phyloP scores from a whole-genome alignment of 2,888 invertebrate genomes.

The Eilema sororculum region DNA sequence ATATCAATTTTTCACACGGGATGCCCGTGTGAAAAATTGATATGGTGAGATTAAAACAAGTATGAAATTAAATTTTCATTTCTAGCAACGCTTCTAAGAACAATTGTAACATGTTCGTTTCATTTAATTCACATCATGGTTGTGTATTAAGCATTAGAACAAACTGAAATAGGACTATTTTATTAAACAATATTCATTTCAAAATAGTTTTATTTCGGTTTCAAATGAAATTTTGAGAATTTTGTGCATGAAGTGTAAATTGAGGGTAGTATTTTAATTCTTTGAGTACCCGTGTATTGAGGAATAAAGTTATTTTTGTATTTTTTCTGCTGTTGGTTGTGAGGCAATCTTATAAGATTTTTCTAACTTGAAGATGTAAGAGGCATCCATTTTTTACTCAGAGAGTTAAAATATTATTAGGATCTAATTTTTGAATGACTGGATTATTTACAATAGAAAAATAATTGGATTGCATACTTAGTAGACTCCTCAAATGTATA shows the following conservation, averaged over 20 bases:
- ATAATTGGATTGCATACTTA: neutral
- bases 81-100: slow-evolving; percentile 47
- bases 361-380: neutral
- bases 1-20: too few relatives aligned
- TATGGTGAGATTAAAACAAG: neutral
- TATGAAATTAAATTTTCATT: slow-evolving; percentile 40
- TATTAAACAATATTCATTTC: neutral
- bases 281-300: slow-evolving; percentile 22
- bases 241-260: slow-evolving; percentile 37
- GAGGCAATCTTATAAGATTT: neutral
- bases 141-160: slow-evolving; percentile 41
- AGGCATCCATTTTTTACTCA: slow-evolving; percentile 23
- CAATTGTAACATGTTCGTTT: slow-evolving; percentile 35
- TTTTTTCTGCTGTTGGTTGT: slow-evolving; percentile 10
- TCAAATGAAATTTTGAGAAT: slow-evolving; percentile 35
- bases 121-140: slow-evolving; percentile 39
- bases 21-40: neutral
- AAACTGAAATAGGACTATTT: slow-evolving; percentile 28
- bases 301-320: slow-evolving; percentile 20
- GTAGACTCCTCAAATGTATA: neutral
- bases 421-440: slow-evolving; percentile 31
- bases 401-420: slow-evolving; percentile 49
- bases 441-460: neutral
- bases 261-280: slow-evolving; percentile 47
- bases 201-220: slow-evolving; percentile 24